Conservation (phyloP, 2,888 invertebrate species). For the Herminia tarsipennalis region DNA sequence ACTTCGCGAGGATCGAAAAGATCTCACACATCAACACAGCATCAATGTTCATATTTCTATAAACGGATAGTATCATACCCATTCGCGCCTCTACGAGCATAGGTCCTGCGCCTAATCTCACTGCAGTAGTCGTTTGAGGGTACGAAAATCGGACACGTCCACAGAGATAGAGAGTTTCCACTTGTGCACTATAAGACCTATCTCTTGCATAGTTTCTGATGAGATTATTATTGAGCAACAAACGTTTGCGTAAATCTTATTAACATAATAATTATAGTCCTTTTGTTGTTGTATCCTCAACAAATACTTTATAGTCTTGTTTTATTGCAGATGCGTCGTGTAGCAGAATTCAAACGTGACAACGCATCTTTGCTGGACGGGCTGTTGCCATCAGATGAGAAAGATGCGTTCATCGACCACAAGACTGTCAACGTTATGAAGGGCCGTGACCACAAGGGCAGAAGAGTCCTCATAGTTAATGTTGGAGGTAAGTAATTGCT, state of each 20-base stretch:
- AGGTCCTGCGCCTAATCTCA: too few species aligned
- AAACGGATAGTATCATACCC: too few species aligned
- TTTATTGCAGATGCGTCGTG: constrained; percentile 88
- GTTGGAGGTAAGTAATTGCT: constrained; percentile 86
- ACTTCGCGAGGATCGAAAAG: too few species aligned
- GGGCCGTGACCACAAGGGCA: constrained; percentile 90
- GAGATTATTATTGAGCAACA: too few species aligned
- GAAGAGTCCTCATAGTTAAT: constrained; percentile 90
- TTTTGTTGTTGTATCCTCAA: constrained; percentile 2
- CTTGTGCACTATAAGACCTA: too few species aligned
- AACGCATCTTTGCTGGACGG: constrained; percentile 87
- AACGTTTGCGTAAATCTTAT: not conserved
- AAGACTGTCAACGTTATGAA: constrained; percentile 92
- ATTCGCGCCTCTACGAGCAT: too few species aligned
- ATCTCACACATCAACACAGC: too few species aligned
- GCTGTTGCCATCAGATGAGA: constrained; percentile 88
- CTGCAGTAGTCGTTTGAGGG: too few species aligned
- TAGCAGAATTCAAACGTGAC: constrained; percentile 91
- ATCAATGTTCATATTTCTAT: too few species aligned
- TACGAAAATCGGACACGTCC: too few species aligned
- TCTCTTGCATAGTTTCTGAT: too few species aligned
- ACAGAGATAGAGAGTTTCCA: too few species aligned
- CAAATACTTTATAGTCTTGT: constrained; percentile 8
- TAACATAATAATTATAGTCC: not conserved
- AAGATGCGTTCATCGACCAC: constrained; percentile 88